phyloP scores from a whole-genome alignment of 2,888 invertebrate genomes.

The Tachina lurida region DNA sequence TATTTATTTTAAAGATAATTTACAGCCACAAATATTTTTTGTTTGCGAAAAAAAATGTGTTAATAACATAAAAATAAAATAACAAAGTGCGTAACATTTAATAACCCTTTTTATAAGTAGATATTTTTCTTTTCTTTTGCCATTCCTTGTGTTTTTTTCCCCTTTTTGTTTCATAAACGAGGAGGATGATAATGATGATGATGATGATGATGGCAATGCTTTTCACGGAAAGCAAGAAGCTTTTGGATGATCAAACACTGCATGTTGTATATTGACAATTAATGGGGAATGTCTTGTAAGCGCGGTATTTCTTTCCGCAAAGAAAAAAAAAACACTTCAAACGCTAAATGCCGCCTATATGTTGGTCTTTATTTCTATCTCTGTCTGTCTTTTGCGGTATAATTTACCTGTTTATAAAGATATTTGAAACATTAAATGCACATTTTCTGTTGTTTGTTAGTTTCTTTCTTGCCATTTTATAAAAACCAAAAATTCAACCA shows the following conservation, averaged over 20 bases:
- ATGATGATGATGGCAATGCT: constrained; percentile 10
- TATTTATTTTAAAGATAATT: constrained; percentile 19
- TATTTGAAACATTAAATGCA: constrained; percentile 60
- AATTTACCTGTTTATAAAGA: constrained; percentile 31
- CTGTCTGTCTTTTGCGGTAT: not conserved
- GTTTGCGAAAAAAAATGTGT: constrained; percentile 52
- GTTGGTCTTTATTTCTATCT: not conserved
- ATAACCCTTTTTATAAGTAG: constrained; percentile 48
- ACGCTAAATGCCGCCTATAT: constrained; percentile 52
- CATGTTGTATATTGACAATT: constrained; percentile 59
- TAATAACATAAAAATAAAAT: constrained; percentile 64
- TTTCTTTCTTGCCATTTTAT: not conserved
- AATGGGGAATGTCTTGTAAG: constrained; percentile 57
- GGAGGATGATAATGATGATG: not conserved
- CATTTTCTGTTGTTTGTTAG: constrained; percentile 33
- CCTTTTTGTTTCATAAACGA: not conserved
- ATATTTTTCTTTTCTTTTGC: constrained; percentile 2
- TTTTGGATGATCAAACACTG: constrained; percentile 30
- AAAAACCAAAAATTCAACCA: not conserved
- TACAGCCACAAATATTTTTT: not conserved
- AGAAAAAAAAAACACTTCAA: constrained; percentile 53
- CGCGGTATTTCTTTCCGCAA: constrained; percentile 46
- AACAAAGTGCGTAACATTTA: constrained; percentile 69
- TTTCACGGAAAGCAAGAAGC: constrained; percentile 47
- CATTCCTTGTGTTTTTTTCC: not conserved